Evolutionary conservation across 1,140 invertebrate species (phyloP).

Genomic region (Phthorimaea operculella): DNA sequence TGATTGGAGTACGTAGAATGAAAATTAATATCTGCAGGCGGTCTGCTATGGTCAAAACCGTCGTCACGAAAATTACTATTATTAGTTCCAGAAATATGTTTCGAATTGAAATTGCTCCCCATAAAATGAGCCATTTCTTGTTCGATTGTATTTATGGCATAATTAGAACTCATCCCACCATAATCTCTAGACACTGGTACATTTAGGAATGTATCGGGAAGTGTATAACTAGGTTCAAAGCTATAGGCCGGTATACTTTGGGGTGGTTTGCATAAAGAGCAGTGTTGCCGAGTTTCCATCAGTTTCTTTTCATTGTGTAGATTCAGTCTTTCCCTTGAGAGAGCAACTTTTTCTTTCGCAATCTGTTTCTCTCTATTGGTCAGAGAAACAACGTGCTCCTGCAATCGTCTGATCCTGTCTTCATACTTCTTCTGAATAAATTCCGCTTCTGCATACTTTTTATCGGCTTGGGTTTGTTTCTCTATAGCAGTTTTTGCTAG

Average conservation of each 20-base stretch:
- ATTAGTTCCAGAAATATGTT: slow-evolving; percentile 16
- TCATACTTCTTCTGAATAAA: slow-evolving; percentile 58
- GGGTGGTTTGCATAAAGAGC: slow-evolving; percentile 46
- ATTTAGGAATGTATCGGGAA: slow-evolving; percentile 28
- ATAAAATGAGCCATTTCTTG: slow-evolving; percentile 48
- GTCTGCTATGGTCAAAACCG: slow-evolving; percentile 6
- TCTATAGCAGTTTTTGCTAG: slow-evolving; percentile 57
- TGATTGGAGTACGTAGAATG: slow-evolving; percentile 16
- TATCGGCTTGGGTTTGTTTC: slow-evolving; percentile 58
- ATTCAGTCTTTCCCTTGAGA: slow-evolving; percentile 57
- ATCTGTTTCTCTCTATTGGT: slow-evolving; percentile 62
- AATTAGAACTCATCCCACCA: slow-evolving; percentile 25
- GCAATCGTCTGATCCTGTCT: slow-evolving; percentile 55
- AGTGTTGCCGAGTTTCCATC: slow-evolving; percentile 45
- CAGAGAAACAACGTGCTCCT: slow-evolving; percentile 60
- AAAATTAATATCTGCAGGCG: slow-evolving; percentile 6
- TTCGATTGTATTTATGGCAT: slow-evolving; percentile 39
- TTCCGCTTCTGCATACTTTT: slow-evolving; percentile 56
- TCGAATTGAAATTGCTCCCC: slow-evolving; percentile 30
- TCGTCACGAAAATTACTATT: slow-evolving; percentile 7
- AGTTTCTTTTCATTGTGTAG: slow-evolving; percentile 60
- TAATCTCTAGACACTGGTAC: slow-evolving; percentile 31
- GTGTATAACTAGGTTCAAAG: slow-evolving; percentile 22
- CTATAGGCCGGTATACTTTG: slow-evolving; percentile 31
- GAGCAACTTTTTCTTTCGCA: slow-evolving; percentile 59